Evolutionary conservation across 2,113 vertebrate genomes (phyloP), one percentile per base, ranked within the genome.

Genomic region (Bothrops jararaca): DNA sequence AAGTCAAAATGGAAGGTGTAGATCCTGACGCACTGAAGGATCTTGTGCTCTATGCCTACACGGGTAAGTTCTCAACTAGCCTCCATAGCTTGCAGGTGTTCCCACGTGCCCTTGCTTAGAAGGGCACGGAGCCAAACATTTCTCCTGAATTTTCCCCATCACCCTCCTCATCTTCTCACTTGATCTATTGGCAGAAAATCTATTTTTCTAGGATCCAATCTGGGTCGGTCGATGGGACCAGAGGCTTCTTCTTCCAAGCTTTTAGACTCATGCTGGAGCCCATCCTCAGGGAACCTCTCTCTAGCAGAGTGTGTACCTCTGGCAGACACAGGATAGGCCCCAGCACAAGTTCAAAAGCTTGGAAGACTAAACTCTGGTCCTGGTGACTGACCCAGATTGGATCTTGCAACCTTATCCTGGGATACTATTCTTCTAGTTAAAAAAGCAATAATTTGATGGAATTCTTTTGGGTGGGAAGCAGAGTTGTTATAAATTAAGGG

Each of bases 1-100:
- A 99, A 97, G 98, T 99, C 96, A 99, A 98, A 96, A 99, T 99
- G 98, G 99, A 99, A 94, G 99, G 99, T 64, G 98, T 99, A 42
- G 99, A 99, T 94, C 99, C 99, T 0, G 98, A 98, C 53, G 99
- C 99, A 0, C 97, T 99, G 91, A 98, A 97, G 96, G 98, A 99
- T 3, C 97, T 99, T 95, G 99, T 99, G 96, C 98, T 97, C 93
- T 99, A 99, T 29, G 99, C 99, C 94, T 99, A 99, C 96, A 99
- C 99, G 94, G 99, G 99, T 99, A 97, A 91, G 98, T 3, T 26
- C 22, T 24, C 60, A 45, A 20, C 24, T 29, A 2, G 48, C 64
- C 86, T 26, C n/a, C 45, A 64, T 34, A 23, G 48, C 48, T 50
- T 3, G 34, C 23, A 57, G 45, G 2, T 34, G 60, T 50, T 34